These are phyloP conservation scores for Lasiommata megera DNA, from an alignment of 2,888 invertebrate genomes.

Conservation along the genomic window DNA sequence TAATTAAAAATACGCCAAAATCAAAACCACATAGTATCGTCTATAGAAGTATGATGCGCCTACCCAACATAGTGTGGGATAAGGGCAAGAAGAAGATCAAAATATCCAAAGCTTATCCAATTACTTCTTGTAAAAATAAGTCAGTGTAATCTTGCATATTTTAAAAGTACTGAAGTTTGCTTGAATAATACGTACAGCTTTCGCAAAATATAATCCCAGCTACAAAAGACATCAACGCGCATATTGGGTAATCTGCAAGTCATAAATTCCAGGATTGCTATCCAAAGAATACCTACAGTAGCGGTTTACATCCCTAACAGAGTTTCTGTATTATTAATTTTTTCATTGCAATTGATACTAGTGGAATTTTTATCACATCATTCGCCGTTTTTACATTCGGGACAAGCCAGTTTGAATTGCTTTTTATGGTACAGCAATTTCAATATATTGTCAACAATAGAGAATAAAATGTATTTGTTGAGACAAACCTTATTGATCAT, in stretches of 20 bases:
- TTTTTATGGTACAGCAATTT: constrained; percentile 23
- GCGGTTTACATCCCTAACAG: background rate
- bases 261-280: constrained; percentile 8
- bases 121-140: no score
- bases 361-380: background rate
- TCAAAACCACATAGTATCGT: no score
- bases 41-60: no score
- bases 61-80: no score
- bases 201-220: background rate
- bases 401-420: background rate
- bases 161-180: no score
- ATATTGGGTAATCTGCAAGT: constrained; percentile 1
- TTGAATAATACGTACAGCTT: background rate
- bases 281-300: background rate
- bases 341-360: background rate
- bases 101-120: no score
- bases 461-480: constrained; percentile 60
- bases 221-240: constrained; percentile 35
- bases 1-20: no score
- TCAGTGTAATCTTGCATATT: no score
- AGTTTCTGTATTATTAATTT: background rate
- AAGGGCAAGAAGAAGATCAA: no score
- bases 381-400: background rate
- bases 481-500: constrained; percentile 70
- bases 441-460: constrained; percentile 39